Evolutionary conservation across 2,797 vertebrate genomes (phyloP), one percentile per base, ranked within the genome.

Genomic region (Schizopygopsis pylzovi): DNA sequence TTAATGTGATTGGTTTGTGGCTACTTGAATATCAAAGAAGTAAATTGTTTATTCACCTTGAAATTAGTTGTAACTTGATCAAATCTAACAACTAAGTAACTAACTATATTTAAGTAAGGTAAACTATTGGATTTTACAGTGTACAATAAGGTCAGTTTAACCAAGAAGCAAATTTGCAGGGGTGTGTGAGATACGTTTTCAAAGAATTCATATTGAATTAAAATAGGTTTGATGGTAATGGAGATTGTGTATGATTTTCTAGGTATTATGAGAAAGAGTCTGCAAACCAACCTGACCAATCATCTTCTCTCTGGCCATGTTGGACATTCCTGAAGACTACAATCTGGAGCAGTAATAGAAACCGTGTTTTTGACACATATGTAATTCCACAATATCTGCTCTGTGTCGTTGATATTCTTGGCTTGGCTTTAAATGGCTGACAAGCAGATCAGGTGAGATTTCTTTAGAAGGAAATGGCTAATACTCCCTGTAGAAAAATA

Each of bases 391-490:
- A 6, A 20, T 5, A 49, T 22, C 15, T 15, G 18, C 16, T 52
- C 20, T 47, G 39, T 73, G 39, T 45, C 25, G 59, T 28, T 47
- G 6, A 73, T 41, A 0, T 16, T 10, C 20, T 71, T 56, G 4
- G 45, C 20, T 49, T 54, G 0, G 39, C 15, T 78, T 83, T 25
- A 49, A 87, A 88, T 90, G 86, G 81, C 89, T 84, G 71, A 82
- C 72, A 77, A 87, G 39, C 59, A 86, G 45, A 79, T 89, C 63
- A 89, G 89, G 87, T 86, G 65, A 68, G 70, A 41, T 70, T 47
- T 47, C 25, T 81, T 56, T 16, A 43, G 56, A 59, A 39, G 12
- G 16, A 45, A 61, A 82, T 72, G 11, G 67, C 10, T n/a, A 9
- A 76, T n/a, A 41, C 2, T 76, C 33, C 33, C 28, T 81, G 11